phyloP scores from a whole-genome alignment of 2,113 vertebrate species.

The Malurus elegans region DNA sequence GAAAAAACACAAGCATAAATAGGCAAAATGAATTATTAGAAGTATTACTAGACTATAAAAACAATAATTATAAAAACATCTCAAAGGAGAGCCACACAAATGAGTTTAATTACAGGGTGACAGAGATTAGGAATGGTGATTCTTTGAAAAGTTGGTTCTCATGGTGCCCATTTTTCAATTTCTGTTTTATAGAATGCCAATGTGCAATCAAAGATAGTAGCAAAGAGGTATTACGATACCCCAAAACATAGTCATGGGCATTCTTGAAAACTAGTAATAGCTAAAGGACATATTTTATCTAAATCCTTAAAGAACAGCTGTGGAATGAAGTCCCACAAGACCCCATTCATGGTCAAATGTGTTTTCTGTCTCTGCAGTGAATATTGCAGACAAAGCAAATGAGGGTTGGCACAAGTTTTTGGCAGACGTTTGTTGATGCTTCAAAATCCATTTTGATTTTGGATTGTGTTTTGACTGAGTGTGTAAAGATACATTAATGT shows the following conservation, averaged over 20 bases:
- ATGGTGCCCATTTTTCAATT: not conserved
- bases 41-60: not conserved
- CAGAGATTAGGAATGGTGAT: not conserved
- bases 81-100: not conserved
- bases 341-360: not conserved
- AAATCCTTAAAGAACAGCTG: slow-evolving; percentile 27
- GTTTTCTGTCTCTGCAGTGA: not conserved
- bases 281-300: not conserved
- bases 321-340: not conserved
- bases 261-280: not conserved
- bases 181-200: not conserved
- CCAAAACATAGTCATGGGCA: not conserved
- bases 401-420: not conserved
- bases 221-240: not conserved
- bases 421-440: not conserved
- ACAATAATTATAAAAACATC: not conserved
- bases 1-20: not conserved
- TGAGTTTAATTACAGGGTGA: not conserved
- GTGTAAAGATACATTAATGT: not conserved
- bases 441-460: slow-evolving; percentile 32
- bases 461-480: not conserved
- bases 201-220: not conserved
- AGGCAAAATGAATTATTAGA: not conserved
- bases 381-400: not conserved
- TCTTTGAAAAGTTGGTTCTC: not conserved